Evolutionary conservation across 1,140 invertebrate genomes (phyloP).

Genomic region (Heliothis subflexa): DNA sequence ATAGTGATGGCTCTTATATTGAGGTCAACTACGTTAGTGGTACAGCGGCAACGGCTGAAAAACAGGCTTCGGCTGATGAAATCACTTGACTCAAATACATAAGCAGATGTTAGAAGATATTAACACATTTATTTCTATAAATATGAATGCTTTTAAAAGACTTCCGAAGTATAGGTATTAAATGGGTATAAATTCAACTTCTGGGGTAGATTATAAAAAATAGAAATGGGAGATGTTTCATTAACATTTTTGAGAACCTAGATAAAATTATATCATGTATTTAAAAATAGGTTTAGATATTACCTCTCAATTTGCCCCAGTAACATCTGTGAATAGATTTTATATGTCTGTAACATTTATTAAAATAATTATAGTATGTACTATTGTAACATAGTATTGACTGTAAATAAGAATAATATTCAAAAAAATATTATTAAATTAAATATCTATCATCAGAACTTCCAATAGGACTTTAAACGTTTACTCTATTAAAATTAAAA

Average conservation of each 20-base stretch:
- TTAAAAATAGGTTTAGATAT: neutral
- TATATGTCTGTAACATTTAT: slow-evolving; percentile 48
- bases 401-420: slow-evolving; percentile 17
- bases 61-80: slow-evolving; percentile 8
- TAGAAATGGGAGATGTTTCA: too few relatives aligned
- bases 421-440: slow-evolving; percentile 5
- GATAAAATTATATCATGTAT: neutral
- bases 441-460: slow-evolving; percentile 31
- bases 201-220: too few relatives aligned
- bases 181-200: too few relatives aligned
- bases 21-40: neutral
- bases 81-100: neutral
- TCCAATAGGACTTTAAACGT: slow-evolving; percentile 45
- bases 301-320: slow-evolving; percentile 40
- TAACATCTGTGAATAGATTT: slow-evolving; percentile 46
- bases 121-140: neutral
- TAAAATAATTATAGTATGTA: neutral
- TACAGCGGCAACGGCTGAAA: neutral
- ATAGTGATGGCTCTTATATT: neutral
- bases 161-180: too few relatives aligned
- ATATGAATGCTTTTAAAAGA: neutral
- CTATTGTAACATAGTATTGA: slow-evolving; percentile 2
- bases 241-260: too few relatives aligned
- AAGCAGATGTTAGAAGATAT: neutral
- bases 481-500: slow-evolving; percentile 18